A percentile compares a stretch with the other conserved stretches of the same genome.
Conservation (phyloP, 2,888 invertebrate genomes). For the Dolichomitus sp. region DNA sequence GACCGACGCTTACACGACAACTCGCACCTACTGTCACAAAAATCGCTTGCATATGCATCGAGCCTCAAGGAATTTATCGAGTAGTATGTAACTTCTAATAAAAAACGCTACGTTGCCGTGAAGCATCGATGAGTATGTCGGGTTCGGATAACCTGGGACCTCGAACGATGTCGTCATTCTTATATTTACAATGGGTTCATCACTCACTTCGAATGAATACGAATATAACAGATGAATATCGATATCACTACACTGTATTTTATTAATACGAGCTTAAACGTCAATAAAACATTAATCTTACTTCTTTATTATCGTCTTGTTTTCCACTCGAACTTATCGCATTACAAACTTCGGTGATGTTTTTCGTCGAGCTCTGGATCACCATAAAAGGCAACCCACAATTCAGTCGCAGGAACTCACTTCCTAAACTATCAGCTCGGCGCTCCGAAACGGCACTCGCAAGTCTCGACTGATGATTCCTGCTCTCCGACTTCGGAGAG, state of each 20-base stretch:
- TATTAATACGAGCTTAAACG: neutral
- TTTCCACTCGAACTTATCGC: conserved; percentile 77
- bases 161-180: conserved; percentile 80
- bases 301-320: conserved; percentile 60
- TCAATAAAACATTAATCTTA: conserved; percentile 61
- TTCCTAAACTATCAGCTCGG: conserved; percentile 64
- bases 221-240: conserved; percentile 5
- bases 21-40: conserved; percentile 26
- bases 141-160: conserved; percentile 29
- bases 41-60: neutral
- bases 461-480: neutral
- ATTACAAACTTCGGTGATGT: conserved; percentile 66
- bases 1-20: conserved; percentile 47
- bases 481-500: conserved; percentile 33
- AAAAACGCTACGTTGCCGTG: neutral
- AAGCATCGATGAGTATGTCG: conserved; percentile 15
- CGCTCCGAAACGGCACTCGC: conserved; percentile 59
- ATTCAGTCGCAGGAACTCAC: conserved; percentile 67
- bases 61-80: neutral
- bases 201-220: conserved; percentile 41
- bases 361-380: conserved; percentile 75
- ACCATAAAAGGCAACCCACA: conserved; percentile 85
- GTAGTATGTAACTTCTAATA: neutral
- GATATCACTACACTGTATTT: conserved; percentile 8
- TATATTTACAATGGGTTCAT: conserved; percentile 77